Base-by-base conservation (phyloP, 2,888 invertebrate genomes). In the Plusia festucae region DNA sequence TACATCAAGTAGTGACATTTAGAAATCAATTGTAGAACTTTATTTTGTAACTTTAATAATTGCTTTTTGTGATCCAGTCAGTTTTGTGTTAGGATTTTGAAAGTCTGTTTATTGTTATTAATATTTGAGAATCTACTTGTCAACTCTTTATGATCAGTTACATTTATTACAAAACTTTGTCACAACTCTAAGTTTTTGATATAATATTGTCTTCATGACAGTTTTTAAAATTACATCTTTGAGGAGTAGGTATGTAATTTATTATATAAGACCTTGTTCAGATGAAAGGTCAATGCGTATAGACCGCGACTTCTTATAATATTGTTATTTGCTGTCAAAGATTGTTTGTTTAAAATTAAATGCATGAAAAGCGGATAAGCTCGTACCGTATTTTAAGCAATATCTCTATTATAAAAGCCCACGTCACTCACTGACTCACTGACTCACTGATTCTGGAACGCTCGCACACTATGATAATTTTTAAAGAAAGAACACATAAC, bases 31-130 rank as follows among this genome's bases (percentile, higher is more conserved):
- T 40, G 40, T 40, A n/a, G 0, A 40, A 40, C 40, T 40, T 40
- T 40, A 40, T 40, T 40, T 40, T 40, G n/a, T 4, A 40, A 40
- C 40, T 40, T 40, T 40, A n/a, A n/a, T 40, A 40, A 40, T 40
- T 40, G n/a, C 40, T 40, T 40, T 40, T 40, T 40, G 40, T 40
- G 40, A 40, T 40, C n/a, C n/a, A 40, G 2, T 1, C 34, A 34
- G 34, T 34, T 34, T 40, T n/a, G 15, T 40, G 40, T 40, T n/a
- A 6, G n/a, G 40, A 40, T 40, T 40, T 40, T n/a, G 13, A n/a
- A 40, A n/a, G 40, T n/a, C 40, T 40, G 40, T 40, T 40, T n/a
- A n/a, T 40, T 40, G 40, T 40, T 6, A 40, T 40, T n/a, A 15
- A 40, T 40, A n/a, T 40, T 40, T 40, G 15, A 40, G 40, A 13